Evolutionary conservation across 2,797 vertebrate genomes (phyloP).

Genomic region (Vespertilio murinus): DNA sequence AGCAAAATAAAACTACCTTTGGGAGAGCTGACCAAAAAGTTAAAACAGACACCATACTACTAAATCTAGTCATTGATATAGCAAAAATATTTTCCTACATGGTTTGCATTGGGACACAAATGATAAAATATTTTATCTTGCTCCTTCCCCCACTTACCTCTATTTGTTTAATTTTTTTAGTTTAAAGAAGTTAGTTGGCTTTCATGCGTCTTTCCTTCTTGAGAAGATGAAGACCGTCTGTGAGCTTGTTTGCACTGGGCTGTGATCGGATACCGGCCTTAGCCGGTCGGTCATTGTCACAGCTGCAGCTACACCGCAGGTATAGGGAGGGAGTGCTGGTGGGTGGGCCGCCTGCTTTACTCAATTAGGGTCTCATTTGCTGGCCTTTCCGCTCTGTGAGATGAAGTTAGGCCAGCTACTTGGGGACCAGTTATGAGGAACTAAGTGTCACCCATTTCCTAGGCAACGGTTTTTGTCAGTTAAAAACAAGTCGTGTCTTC

Average conservation of each 20-base stretch:
- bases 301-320: not conserved
- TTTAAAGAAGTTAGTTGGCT: not conserved
- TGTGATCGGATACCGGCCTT: not conserved
- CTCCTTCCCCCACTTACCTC: not conserved
- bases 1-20: slow-evolving; percentile 83
- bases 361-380: not conserved
- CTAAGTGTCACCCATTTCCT: not conserved
- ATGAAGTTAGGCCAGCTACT: not conserved
- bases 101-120: slow-evolving; percentile 34
- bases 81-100: slow-evolving; percentile 65
- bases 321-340: not conserved
- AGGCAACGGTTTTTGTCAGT: not conserved
- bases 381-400: not conserved
- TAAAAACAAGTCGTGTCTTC: not conserved
- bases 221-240: not conserved
- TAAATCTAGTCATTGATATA: slow-evolving; percentile 78
- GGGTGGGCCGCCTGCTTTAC: not conserved
- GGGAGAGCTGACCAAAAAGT: slow-evolving; percentile 78
- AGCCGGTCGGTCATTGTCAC: not conserved
- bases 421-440: not conserved
- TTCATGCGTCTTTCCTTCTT: slow-evolving; percentile 31
- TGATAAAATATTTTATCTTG: slow-evolving; percentile 56
- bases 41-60: slow-evolving; percentile 70
- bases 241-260: not conserved
- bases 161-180: not conserved